Evolutionary conservation across 2,113 vertebrate genomes (phyloP).

Genomic region (Terrapene triunguis): DNA sequence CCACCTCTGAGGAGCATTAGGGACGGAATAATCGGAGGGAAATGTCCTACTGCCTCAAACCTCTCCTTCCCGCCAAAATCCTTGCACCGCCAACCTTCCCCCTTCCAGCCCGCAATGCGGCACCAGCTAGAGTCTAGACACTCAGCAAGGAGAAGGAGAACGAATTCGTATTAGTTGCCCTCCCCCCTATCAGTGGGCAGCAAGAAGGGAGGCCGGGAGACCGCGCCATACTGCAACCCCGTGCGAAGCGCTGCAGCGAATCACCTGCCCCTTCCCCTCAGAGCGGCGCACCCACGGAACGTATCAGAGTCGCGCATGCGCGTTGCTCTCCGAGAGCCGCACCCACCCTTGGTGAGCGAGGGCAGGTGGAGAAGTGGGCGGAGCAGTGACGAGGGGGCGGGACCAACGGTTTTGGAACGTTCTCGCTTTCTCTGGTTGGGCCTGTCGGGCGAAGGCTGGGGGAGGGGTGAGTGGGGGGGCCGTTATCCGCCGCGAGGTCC

Average conservation of each 20-base stretch:
- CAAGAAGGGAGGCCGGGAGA: neutral
- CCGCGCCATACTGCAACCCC: neutral
- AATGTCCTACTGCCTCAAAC: too few relatives aligned
- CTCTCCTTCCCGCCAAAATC: neutral
- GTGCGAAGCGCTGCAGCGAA: rapidly evolving
- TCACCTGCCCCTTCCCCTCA: neutral
- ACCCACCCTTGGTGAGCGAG: too few relatives aligned
- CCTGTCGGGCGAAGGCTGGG: neutral
- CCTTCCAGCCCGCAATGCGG: neutral
- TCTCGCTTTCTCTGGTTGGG: too few relatives aligned
- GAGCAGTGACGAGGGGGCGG: too few relatives aligned
- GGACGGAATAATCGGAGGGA: too few relatives aligned
- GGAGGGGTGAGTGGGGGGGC: rapidly evolving
- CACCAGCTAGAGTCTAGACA: neutral
- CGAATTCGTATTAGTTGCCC: neutral
- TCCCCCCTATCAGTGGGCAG: neutral
- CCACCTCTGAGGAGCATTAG: too few relatives aligned
- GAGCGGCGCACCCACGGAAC: rapidly evolving
- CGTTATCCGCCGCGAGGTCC: too few relatives aligned
- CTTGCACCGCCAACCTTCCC: neutral
- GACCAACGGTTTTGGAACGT: neutral
- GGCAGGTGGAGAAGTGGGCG: neutral
- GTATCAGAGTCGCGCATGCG: neutral
- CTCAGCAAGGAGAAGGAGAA: neutral
- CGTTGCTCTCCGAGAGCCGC: neutral